A percentile compares a stretch with the other conserved stretches of the same genome.
These are phyloP conservation scores for Grantiella picta DNA, from an alignment of 2,113 vertebrate species.

Conservation along the genomic window DNA sequence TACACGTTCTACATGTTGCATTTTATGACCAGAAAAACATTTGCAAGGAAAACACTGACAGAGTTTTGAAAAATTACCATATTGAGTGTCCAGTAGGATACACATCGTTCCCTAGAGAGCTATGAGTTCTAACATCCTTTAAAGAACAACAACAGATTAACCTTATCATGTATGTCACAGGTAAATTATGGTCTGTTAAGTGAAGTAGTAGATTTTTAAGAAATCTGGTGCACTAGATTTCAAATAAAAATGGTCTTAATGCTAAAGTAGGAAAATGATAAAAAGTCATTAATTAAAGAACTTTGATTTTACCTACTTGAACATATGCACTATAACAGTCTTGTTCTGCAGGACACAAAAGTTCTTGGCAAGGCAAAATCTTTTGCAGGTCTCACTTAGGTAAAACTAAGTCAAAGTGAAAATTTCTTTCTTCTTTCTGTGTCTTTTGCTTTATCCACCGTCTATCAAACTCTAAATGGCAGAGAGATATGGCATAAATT, in stretches of 20 bases:
- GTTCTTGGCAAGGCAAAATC: not conserved
- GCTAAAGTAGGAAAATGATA: not conserved
- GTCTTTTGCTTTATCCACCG: not conserved
- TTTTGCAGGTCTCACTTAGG: not conserved
- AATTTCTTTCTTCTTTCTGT: not conserved
- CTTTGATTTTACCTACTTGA: not conserved
- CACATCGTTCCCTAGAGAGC: not conserved
- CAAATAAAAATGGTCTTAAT: not conserved
- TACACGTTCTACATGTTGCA: not conserved
- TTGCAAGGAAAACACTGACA: not conserved
- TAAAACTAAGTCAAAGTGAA: not conserved
- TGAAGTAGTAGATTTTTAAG: not conserved
- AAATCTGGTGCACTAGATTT: not conserved
- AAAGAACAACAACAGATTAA: not conserved
- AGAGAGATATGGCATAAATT: not conserved
- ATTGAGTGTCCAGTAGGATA: not conserved
- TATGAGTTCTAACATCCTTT: not conserved
- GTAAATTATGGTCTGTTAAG: not conserved
- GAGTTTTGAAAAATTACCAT: not conserved
- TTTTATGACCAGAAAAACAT: not conserved
- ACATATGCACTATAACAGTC: not conserved
- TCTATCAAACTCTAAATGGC: not conserved
- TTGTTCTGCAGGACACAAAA: not conserved
- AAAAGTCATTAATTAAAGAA: not conserved
- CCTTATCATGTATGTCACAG: not conserved